Evolutionary conservation across 1,140 invertebrate species (phyloP), one percentile per base, ranked within the genome.

Genomic region (Drosophila ananassae): DNA sequence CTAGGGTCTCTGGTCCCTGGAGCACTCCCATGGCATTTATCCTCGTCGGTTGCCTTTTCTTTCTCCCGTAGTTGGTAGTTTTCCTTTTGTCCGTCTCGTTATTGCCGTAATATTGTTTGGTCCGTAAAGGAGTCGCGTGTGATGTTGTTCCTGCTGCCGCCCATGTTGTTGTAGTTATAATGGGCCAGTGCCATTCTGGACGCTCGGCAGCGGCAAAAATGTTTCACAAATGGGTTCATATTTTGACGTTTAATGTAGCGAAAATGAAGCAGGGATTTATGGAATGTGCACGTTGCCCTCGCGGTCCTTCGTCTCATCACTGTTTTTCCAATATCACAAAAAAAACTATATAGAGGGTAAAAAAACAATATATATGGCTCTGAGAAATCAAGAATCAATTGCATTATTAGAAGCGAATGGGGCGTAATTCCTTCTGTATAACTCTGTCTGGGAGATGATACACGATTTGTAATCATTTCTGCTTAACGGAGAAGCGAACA

Each of bases 161-260:
- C 63, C 39, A 72, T 82, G 73, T 81, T 87, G 55, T 78, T 85
- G 83, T 87, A 76, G 79, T 77, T 79, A 73, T 89, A 87, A 87
- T 83, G 83, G 82, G 50, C 82, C 77, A 89, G 83, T 82, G 64
- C 58, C 74, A 60, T 72, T 61, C 62, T 53, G 62, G 51, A 24
- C 58, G 25, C 54, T 68, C 22, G 47, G 77, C 58, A 73, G 67
- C 73, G 48, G 79, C 52, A 67, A 73, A 82, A 87, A 89, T 83
- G 84, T 79, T 89, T 77, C 79, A 63, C 73, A 89, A 89, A 89
- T 89, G 84, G 83, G 83, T 89, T 89, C 84, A 89, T 89, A 89
- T 89, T 89, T 89, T 77, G 84, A 79, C 84, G 83, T 89, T 89
- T 79, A 89, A 89, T 89, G 83, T 89, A 89, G 84, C 83, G 84